Conservation (phyloP, 2,113 vertebrate species). For the Bos javanicus region DNA sequence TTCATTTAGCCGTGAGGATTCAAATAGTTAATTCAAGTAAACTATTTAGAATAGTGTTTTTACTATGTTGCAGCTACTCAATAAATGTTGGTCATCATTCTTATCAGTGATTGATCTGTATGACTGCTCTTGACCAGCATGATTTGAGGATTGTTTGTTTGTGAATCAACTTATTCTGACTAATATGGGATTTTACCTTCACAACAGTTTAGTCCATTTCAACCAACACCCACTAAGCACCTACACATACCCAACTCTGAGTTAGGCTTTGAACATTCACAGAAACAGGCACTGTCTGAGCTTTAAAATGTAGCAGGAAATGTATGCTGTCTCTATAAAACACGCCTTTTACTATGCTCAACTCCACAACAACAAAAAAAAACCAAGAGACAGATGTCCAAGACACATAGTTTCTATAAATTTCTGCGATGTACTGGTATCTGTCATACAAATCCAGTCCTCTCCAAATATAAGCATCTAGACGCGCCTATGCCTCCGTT, state of each 20-base stretch:
- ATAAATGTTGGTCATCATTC: neutral
- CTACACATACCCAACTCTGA: neutral
- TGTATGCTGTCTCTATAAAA: neutral
- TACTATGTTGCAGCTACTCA: neutral
- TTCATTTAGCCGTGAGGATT: neutral
- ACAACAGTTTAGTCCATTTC: neutral
- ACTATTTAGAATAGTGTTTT: neutral
- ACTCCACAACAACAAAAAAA: conserved; percentile 27
- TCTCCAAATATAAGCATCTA: conserved; percentile 50
- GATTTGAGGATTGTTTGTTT: neutral
- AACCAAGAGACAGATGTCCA: conserved; percentile 43
- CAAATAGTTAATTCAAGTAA: neutral
- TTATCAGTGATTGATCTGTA: neutral
- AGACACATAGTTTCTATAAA: neutral
- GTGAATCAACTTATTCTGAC: neutral
- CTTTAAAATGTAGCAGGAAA: conserved; percentile 11
- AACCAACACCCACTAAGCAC: neutral
- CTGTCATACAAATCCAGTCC: conserved; percentile 8
- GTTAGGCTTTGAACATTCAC: neutral
- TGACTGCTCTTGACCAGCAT: neutral
- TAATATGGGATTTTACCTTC: neutral
- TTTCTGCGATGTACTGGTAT: conserved; percentile 2
- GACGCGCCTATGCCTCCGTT: conserved; percentile 36
- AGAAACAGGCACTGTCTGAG: neutral
- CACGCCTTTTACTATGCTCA: neutral